Conservation (phyloP, 1,140 invertebrate genomes). For the Archivesica marissinica region DNA sequence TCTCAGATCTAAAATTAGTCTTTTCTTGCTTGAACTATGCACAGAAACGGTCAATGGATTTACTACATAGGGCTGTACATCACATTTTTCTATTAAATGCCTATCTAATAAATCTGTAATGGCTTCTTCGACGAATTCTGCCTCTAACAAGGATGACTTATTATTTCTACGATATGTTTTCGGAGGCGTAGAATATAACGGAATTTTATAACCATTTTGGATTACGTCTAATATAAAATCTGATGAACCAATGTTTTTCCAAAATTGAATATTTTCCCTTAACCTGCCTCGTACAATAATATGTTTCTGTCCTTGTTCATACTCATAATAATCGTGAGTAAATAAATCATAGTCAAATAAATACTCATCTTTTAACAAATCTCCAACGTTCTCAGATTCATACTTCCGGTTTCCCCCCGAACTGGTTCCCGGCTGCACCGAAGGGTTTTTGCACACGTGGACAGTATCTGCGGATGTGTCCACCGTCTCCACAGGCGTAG, state of each 20-base stretch:
- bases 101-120: constrained; percentile 40
- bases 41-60: constrained; percentile 52
- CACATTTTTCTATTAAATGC: constrained; percentile 40
- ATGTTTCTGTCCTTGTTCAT: constrained; percentile 31
- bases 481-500: not conserved
- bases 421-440: not conserved
- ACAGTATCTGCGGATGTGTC: not conserved
- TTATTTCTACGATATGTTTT: constrained; percentile 8
- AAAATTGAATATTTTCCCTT: constrained; percentile 28
- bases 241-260: not conserved
- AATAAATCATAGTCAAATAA: constrained; percentile 30
- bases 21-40: constrained; percentile 18
- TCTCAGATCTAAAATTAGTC: constrained; percentile 44
- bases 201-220: constrained; percentile 50
- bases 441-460: not conserved
- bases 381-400: not conserved
- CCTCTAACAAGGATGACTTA: constrained; percentile 25
- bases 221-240: constrained; percentile 52
- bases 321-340: constrained; percentile 39
- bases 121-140: constrained; percentile 33
- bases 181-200: constrained; percentile 26
- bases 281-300: constrained; percentile 46
- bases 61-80: constrained; percentile 17
- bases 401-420: not conserved
- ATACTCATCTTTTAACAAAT: constrained; percentile 33